Evolutionary conservation across 1,140 invertebrate genomes (phyloP).

Genomic region (Diplogasteroides magnus): DNA sequence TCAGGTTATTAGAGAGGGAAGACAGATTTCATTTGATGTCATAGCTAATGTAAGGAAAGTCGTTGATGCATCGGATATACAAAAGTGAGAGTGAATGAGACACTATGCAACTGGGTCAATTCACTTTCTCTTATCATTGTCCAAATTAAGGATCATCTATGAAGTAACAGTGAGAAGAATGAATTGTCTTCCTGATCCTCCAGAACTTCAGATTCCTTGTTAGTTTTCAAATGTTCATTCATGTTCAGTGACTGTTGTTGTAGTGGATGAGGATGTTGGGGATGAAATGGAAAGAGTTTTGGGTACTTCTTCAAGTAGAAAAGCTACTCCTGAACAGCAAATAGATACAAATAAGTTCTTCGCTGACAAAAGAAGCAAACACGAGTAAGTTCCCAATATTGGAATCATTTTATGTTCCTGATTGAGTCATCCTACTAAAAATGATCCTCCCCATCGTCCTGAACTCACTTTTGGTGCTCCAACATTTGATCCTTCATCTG

Average conservation of each 20-base stretch:
- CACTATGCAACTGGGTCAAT: background rate
- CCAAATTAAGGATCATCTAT: constrained; percentile 41
- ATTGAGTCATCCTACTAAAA: background rate
- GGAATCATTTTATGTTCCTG: background rate
- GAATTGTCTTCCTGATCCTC: constrained; percentile 53
- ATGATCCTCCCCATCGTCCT: background rate
- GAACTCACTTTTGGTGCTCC: background rate
- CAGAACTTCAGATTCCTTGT: constrained; percentile 50
- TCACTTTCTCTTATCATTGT: background rate
- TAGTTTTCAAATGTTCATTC: constrained; percentile 14
- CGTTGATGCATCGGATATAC: constrained; percentile 29
- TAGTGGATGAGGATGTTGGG: constrained; percentile 23
- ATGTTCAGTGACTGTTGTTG: constrained; percentile 1
- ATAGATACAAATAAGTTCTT: background rate
- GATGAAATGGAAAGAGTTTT: constrained; percentile 17
- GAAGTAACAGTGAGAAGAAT: constrained; percentile 51
- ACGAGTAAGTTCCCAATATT: background rate
- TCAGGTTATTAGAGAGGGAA: constrained; percentile 39
- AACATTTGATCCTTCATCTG: background rate
- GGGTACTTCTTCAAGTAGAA: constrained; percentile 11
- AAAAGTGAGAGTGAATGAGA: constrained; percentile 14
- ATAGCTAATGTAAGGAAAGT: constrained; percentile 53
- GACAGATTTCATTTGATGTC: constrained; percentile 54
- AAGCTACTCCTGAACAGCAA: background rate
- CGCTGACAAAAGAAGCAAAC: background rate